These are phyloP conservation scores for Parnassius glacialis DNA, from an alignment of 2,888 invertebrate species.

Conservation along the genomic window DNA sequence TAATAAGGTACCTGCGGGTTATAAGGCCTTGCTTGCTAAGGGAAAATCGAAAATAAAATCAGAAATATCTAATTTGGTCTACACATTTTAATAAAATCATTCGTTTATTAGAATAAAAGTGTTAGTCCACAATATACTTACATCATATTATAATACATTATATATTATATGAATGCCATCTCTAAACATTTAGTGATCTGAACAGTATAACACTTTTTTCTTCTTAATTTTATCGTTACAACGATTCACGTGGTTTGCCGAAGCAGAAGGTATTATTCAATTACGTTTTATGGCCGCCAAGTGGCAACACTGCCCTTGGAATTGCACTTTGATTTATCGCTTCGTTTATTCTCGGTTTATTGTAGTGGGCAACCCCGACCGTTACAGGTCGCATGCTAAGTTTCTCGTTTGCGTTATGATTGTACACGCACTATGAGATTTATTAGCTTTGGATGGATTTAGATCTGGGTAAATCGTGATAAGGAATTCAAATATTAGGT, in stretches of 20 bases:
- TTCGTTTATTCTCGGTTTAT: slow-evolving; percentile 58
- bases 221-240: slow-evolving; percentile 46
- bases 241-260: slow-evolving; percentile 43
- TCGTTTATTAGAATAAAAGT: too few species aligned
- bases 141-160: too few species aligned
- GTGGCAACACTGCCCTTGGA: slow-evolving; percentile 55
- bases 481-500: neutral
- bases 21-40: too few species aligned
- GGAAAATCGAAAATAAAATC: too few species aligned
- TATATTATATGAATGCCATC: neutral
- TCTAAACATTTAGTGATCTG: slow-evolving; percentile 9
- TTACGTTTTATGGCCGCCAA: slow-evolving; percentile 65
- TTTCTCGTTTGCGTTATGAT: slow-evolving; percentile 19
- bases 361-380: slow-evolving; percentile 43
- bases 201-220: slow-evolving; percentile 39
- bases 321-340: slow-evolving; percentile 66
- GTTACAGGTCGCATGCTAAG: slow-evolving; percentile 34
- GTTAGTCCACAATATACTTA: too few species aligned
- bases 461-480: slow-evolving; percentile 3
- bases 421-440: slow-evolving; percentile 18
- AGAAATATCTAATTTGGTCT: too few species aligned
- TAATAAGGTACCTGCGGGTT: too few species aligned
- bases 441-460: slow-evolving; percentile 12
- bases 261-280: slow-evolving; percentile 59
- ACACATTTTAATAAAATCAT: too few species aligned